Evolutionary conservation across 2,888 invertebrate species (phyloP).

Genomic region (Charanyca ferruginea): DNA sequence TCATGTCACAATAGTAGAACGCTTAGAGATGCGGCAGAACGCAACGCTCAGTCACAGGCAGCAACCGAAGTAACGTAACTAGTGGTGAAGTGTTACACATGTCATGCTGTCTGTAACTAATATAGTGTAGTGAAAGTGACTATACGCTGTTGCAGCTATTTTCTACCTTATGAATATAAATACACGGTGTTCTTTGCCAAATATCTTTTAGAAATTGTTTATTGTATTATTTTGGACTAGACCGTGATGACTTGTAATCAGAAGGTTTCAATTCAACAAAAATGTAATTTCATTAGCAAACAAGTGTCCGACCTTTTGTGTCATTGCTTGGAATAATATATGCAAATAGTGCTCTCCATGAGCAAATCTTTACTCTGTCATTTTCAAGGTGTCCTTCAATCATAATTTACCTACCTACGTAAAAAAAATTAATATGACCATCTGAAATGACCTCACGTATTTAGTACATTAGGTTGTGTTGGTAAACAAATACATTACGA

Average conservation of each 20-base stretch:
- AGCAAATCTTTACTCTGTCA: constrained; percentile 20
- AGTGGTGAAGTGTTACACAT: constrained; percentile 30
- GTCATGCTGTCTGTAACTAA: constrained; percentile 6
- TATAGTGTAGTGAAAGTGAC: constrained; percentile 58
- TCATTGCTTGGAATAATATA: constrained; percentile 9
- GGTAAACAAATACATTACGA: constrained; percentile 26
- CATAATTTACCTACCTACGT: constrained; percentile 14
- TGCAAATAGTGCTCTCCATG: constrained; percentile 1
- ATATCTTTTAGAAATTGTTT: not conserved
- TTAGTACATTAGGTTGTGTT: constrained; percentile 14
- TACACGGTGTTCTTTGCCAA: constrained; percentile 7
- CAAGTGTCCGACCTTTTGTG: not conserved
- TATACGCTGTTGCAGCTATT: constrained; percentile 20
- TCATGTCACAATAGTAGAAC: not conserved
- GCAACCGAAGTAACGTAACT: not conserved
- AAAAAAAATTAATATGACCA: constrained; percentile 12
- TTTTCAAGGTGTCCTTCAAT: constrained; percentile 40
- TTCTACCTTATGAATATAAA: constrained; percentile 37
- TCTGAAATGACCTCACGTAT: constrained; percentile 12
- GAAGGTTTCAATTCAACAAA: not conserved
- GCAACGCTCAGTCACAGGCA: not conserved
- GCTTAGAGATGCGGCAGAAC: too few relatives aligned
- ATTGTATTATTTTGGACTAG: not conserved
- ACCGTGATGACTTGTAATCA: not conserved
- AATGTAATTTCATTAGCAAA: not conserved